Base-by-base conservation (phyloP, 2,888 invertebrate genomes). In the Cheilosia variabilis region DNA sequence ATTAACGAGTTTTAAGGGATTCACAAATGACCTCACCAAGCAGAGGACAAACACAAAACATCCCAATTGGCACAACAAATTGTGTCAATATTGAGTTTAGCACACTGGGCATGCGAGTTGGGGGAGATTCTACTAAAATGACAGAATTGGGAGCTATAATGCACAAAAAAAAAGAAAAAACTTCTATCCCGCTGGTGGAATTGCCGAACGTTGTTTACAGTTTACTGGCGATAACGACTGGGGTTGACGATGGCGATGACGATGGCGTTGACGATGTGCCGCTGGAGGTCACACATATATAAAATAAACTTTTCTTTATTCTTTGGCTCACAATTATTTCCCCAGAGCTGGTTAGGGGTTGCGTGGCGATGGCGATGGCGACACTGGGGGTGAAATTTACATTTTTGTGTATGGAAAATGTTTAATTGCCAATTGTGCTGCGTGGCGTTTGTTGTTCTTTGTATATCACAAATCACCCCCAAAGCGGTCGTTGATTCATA, bases 351-450 rank as follows among this genome's bases (percentile, higher is more conserved):
- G 22, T 52, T 52, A 22, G 22, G 19, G 52, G 24, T 24, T 52
- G 22, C 13, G 31, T 31, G 9, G 31, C 31, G 9, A 31, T 31
- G 9, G 31, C 31, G 9, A 31, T 9, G 5, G 19, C 37, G 41
- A 24, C 37, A 37, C 13, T 53, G 34, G 43, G 15, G 24, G 15
- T 15, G 24, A 65, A 83, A 73, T 84, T 79, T 79, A 75, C 58
- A 84, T 79, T 75, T 84, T 62, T 55, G 50, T 31, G 63, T 69
- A 66, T 66, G 75, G 43, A 63, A 75, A 71, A 71, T 80, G 62
- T 71, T 84, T 84, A 84, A 84, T 84, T 84, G 79, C 45, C 79
- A 79, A 79, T 79, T 84, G 78, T 37, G 68, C 68, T 72, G 62
- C 50, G 52, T 55, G 60, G 24, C n/a, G 22, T 65, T 47, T 66